Evolutionary conservation across 2,797 vertebrate species (phyloP), one percentile per base, ranked within the genome.

Genomic region (Catamblyrhynchus diadema): DNA sequence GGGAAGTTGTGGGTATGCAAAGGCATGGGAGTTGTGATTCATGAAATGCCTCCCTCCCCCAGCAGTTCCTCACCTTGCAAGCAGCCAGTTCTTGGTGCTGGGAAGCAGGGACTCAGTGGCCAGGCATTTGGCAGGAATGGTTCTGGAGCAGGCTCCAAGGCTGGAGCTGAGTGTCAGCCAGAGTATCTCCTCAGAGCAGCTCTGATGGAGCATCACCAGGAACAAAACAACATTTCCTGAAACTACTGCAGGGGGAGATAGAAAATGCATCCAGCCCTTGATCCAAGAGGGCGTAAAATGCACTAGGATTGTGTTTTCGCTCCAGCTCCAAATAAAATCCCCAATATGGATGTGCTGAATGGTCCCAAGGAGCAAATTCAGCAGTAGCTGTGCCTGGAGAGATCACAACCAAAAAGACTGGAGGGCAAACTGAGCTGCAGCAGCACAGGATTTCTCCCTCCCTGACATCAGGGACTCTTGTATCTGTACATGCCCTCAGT

Each of bases 1-100:
- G n/a, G 30, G 54, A 54, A 74, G 60, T 11, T 1, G 10, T 6
- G 75, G 69, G 41, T 50, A 86, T 53, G 83, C 51, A n/a, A 70
- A 74, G 51, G 64, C 22, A 2, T 89, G 67, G 93, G 83, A 85
- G 84, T 44, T 80, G 75, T 93, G 88, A 95, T 64, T 97, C 86
- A 95, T 30, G 1, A 65, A 87, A 74, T 6, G 47, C 37, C 64
- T 88, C 83, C 66, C 67, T 70, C 69, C 42, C 14, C 39, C 85
- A 89, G 74, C 64, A 87, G 48, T 3, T 89, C 74, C 62, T 67
- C 72, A 92, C 86, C 67, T 94, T 53, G 41, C 79, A 82, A 61
- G 72, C n/a, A 70, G 61, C 86, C 60, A 88, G 72, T 23, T 60
- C 18, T 5, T 86, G 86, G 83, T n/a, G 2, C 61, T 60, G 15